phyloP scores from a whole-genome alignment of 2,797 vertebrate genomes.

The Discoglossus pictus region DNA sequence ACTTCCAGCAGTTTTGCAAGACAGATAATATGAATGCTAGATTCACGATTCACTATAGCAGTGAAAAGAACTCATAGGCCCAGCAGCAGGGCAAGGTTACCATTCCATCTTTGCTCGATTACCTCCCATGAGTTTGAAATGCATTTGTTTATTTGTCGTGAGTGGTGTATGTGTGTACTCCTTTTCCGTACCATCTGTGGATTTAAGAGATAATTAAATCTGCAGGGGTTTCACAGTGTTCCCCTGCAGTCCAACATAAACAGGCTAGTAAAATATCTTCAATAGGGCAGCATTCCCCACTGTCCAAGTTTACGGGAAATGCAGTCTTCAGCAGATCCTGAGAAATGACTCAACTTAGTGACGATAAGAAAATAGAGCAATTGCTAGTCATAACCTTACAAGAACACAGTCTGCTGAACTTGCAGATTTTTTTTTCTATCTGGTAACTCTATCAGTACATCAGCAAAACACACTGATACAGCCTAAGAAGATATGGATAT shows the following conservation, averaged over 20 bases:
- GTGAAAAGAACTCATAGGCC: neutral
- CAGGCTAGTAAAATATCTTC: conserved; percentile 4
- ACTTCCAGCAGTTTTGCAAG: neutral
- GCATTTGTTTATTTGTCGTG: conserved; percentile 21
- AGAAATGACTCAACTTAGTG: conserved; percentile 55
- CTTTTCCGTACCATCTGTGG: conserved; percentile 15
- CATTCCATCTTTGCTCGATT: neutral
- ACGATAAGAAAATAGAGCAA: conserved; percentile 57
- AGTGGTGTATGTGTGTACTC: conserved; percentile 1
- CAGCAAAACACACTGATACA: no score
- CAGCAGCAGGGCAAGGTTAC: neutral
- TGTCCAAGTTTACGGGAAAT: conserved; percentile 53
- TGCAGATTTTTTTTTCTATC: neutral
- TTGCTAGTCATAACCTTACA: conserved; percentile 18
- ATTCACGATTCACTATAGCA: neutral
- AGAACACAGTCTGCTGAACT: neutral
- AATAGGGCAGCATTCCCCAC: conserved; percentile 3
- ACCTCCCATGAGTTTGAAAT: conserved; percentile 4
- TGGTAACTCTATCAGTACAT: no score
- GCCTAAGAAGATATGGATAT: no score
- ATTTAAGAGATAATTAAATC: conserved; percentile 32
- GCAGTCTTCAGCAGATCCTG: conserved; percentile 46
- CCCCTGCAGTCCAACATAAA: conserved; percentile 27
- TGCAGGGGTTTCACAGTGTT: conserved; percentile 20
- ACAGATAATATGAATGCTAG: neutral